Base-by-base conservation (phyloP, 37 sponge, comb jelly and placozoan species). In the Amphimedon queenslandica region DNA sequence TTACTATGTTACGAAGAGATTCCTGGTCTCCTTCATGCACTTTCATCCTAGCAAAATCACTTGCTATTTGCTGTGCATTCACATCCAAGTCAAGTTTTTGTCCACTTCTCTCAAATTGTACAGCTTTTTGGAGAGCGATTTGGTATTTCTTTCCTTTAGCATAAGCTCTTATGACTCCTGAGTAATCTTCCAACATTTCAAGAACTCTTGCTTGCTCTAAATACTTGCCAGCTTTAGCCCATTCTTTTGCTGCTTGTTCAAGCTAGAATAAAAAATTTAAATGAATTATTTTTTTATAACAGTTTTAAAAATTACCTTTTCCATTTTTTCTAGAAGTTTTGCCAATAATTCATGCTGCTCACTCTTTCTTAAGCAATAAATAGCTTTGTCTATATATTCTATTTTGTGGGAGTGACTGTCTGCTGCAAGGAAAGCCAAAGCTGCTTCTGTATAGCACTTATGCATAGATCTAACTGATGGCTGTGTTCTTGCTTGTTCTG, bases 21-120 rank as follows among this genome's bases (percentile, higher is more conserved):
- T 71, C 31, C 57, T 51, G 29, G 70, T 69, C 42, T 40, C 18
- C 38, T 24, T 40, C 40, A 30, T 69, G 23, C 32, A 43, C 56
- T 25, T 24, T 32, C 8, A 2, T 28, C 13, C n/a, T 71, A 10
- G 27, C 2, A 53, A 29, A 55, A 20, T 29, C 24, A 25, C 35
- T 31, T 1, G 57, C 72, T 21, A 47, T 42, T 24, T 53, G 42
- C 41, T 71, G 21, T 25, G 61, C 8, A 25, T 13, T 60, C 18
- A 69, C 29, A 24, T 38, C 41, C 21, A 6, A 4, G 5, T 60
- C 27, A 5, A 60, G 21, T n/a, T 13, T 60, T 5, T 25, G 27
- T 5, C 27, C 27, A 11, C 27, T n/a, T 60, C 21, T 11, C 21
- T 60, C 61, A n/a, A 60, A 60, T 25, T 4, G 4, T 60, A 24